Conservation (phyloP, 2,113 vertebrate genomes). For the Zootoca vivipara region DNA sequence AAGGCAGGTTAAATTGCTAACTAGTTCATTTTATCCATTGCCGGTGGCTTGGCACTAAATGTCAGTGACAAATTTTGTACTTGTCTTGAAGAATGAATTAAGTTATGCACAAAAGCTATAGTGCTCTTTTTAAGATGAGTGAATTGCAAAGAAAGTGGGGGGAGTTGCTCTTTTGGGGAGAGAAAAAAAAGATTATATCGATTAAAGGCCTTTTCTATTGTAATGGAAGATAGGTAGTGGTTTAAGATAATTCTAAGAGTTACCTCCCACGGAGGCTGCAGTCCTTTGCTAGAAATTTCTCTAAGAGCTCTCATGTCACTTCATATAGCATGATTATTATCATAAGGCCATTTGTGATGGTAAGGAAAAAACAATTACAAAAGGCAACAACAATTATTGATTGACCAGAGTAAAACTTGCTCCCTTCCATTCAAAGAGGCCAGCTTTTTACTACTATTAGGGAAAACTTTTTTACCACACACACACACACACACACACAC, state of each 20-base stretch:
- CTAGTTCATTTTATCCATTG: conserved; percentile 92
- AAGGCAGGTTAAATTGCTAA: conserved; percentile 90
- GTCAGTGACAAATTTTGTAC: conserved; percentile 91
- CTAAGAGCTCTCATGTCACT: conserved; percentile 80
- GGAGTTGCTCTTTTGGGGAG: conserved; percentile 80
- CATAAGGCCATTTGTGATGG: conserved; percentile 77
- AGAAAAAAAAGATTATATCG: conserved; percentile 80
- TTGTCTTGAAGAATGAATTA: conserved; percentile 88
- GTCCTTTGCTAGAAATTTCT: conserved; percentile 79
- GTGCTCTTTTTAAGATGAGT: conserved; percentile 84
- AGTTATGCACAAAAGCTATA: conserved; percentile 87
- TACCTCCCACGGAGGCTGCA: conserved; percentile 80
- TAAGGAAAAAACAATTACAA: conserved; percentile 64
- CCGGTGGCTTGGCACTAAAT: conserved; percentile 92
- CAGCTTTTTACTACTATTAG: conserved; percentile 55
- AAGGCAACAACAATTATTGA: conserved; percentile 72
- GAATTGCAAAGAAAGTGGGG: conserved; percentile 74
- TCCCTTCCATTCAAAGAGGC: conserved; percentile 39
- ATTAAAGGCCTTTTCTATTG: conserved; percentile 85
- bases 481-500: too few species aligned
- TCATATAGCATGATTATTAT: conserved; percentile 81
- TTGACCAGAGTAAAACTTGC: conserved; percentile 70
- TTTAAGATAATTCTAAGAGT: conserved; percentile 84
- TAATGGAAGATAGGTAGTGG: conserved; percentile 83
- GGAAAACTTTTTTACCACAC: conserved; percentile 22